Base-by-base conservation (phyloP, 2,888 invertebrate genomes). In the Scelioninae gen. 1 region DNA sequence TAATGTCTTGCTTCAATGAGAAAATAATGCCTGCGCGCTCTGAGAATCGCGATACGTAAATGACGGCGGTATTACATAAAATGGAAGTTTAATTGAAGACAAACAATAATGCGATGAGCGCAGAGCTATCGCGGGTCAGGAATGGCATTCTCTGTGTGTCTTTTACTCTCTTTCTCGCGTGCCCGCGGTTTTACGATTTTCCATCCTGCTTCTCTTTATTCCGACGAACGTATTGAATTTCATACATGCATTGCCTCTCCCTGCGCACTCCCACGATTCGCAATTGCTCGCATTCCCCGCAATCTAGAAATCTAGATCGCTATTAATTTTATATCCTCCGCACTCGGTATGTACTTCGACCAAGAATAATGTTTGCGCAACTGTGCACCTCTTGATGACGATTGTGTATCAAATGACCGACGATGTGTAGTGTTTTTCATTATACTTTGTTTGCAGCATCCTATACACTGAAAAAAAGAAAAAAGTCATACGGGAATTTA, bases 281-380 rank as follows among this genome's bases (percentile, higher is more conserved):
- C 89, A 90, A 90, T 91, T 91, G 90, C 91, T 88, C 88, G 89
- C 90, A 90, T 92, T 92, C 89, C 84, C 90, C 86, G 89, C 91
- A 90, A 92, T 91, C 90, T 90, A 91, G 90, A 90, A 91, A 91
- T 92, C 91, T 91, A 91, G 91, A 91, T 91, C 91, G 87, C 90
- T 90, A 92, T 92, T 92, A 92, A 92, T 92, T 91, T 92, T 90
- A 91, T 89, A 90, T 91, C 90, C 75, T 82, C 72, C 6, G 38
- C 47, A 43, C 74, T 82, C 80, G 77, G 82, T 84, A 58, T 60
- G 69, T 65, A 80, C 74, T 77, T 74, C 82, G 66, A 55, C 63
- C 53, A 71, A 84, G 74, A 83, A 79, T 85, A 83, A 79, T 81
- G 78, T 72, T 83, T 83, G 69, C 72, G 81, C 80, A 78, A 83